A percentile compares a stretch with the other conserved stretches of the same genome.
Conservation (phyloP, 2,797 vertebrate species). For the Takifugu rubripes region DNA sequence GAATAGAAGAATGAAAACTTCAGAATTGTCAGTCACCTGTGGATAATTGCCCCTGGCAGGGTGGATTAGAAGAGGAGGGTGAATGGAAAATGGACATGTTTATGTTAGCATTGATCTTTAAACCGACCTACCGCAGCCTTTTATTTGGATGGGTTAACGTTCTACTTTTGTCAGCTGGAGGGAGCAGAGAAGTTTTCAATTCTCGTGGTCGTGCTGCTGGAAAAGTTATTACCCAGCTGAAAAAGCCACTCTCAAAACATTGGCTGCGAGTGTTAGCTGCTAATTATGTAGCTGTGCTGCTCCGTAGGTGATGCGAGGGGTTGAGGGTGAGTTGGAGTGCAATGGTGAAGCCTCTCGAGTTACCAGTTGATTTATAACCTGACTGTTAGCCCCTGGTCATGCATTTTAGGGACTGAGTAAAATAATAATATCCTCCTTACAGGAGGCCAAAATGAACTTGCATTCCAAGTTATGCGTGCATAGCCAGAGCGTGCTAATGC, state of each 20-base stretch:
- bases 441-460: constrained; percentile 5
- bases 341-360: constrained; percentile 10
- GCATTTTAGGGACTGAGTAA: constrained; percentile 5
- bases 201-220: constrained; percentile 8
- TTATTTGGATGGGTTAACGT: constrained; percentile 10
- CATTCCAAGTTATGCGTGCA: constrained; percentile 2
- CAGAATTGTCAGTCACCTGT: constrained; percentile 55
- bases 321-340: neutral
- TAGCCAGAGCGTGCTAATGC: neutral
- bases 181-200: constrained; percentile 24
- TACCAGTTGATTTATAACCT: constrained; percentile 13
- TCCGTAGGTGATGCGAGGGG: constrained; percentile 1
- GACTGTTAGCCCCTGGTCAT: neutral
- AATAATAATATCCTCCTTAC: constrained; percentile 9
- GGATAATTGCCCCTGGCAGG: constrained; percentile 49
- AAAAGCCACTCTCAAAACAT: constrained; percentile 1
- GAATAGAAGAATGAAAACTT: constrained; percentile 26
- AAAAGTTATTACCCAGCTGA: constrained; percentile 17
- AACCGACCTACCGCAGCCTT: constrained; percentile 53
- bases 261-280: constrained; percentile 1
- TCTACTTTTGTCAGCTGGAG: constrained; percentile 21
- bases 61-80: constrained; percentile 20
- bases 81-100: constrained; percentile 48
- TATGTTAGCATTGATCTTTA: constrained; percentile 61
- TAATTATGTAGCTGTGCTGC: constrained; percentile 1